A percentile compares a stretch with the other conserved stretches of the same genome.
Conservation (phyloP, 2,113 vertebrate species). For the Macquaria ambigua region DNA sequence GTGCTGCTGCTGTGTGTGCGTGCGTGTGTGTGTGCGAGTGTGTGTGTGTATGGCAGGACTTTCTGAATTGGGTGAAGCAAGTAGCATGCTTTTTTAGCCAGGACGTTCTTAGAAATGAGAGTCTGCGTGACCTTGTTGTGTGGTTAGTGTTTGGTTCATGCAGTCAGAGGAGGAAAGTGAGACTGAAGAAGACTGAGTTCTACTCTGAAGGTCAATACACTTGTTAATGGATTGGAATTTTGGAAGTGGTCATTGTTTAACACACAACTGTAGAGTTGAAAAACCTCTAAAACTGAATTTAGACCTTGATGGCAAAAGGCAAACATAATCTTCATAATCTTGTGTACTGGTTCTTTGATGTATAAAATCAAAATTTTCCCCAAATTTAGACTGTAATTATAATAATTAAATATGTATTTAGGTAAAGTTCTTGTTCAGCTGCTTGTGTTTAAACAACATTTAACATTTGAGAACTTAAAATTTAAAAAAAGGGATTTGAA, state of each 20-base stretch:
- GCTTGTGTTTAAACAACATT: background rate
- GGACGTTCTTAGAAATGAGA: slow-evolving; percentile 57
- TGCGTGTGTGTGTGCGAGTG: slow-evolving; percentile 35
- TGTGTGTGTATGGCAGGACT: slow-evolving; percentile 5
- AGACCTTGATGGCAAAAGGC: background rate
- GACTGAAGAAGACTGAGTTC: background rate
- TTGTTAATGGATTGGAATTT: background rate
- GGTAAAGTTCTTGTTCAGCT: background rate
- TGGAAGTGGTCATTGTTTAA: slow-evolving; percentile 2
- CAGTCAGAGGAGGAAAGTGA: slow-evolving; percentile 17
- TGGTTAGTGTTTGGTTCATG: slow-evolving; percentile 27
- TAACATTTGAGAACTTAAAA: background rate
- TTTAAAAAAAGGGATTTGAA: background rate
- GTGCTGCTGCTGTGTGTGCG: slow-evolving; percentile 45
- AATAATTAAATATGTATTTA: too few species aligned
- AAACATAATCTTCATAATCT: background rate
- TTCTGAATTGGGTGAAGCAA: slow-evolving; percentile 32
- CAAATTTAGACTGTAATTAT: background rate
- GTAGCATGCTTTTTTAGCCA: slow-evolving; percentile 19
- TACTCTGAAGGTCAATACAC: slow-evolving; percentile 17
- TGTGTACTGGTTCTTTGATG: background rate
- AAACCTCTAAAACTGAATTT: background rate
- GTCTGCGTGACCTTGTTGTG: slow-evolving; percentile 43
- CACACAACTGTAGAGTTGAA: background rate
- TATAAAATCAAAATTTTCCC: background rate